Base-by-base conservation (phyloP, 1,140 invertebrate species). In the Glossosoma conforme region DNA sequence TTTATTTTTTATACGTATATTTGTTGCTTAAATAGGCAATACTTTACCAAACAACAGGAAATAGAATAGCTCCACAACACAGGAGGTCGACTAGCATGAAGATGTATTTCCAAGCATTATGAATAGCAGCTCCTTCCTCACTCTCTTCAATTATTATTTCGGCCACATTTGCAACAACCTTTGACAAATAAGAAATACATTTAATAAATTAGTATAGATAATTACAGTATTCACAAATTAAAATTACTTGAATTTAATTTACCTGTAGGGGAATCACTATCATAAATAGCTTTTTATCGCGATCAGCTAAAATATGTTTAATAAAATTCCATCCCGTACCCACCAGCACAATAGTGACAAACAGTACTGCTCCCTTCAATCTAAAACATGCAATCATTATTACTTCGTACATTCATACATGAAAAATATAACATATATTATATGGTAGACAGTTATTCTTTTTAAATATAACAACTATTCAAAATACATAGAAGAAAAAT, bases 261-360 rank as follows among this genome's bases (percentile, higher is more conserved):
- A 95, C 93, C 81, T 98, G 96, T 24, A 99, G 71, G 8, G 96
- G 95, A 62, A 99, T 93, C 21, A 98, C 91, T 63, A 98, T 89
- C 84, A 98, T 93, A 64, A 99, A 98, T n/a, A 99, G 81, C 66
- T 95, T 97, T 68, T 98, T 97, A 62, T 99, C 97, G 56, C 92
- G 86, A 56, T 97, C 93, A 5, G 91, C 90, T 2, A 99, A 74
- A 55, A 98, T 92, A 62, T 98, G 93, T 67, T 99, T 99, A 42
- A 99, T 94, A 65, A 98, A 98, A 19, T 94, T 94, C 93, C 96
- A 99, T 1, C 97, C 97, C 21, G 96, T 96, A 24, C 97, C 97
- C 57, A 99, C 92, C 8, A 99, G 75, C 8, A 98, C 85, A 58
- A 99, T 91, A 0, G 94, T 97, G 30, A 97, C 93, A 66, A 99